phyloP scores from a whole-genome alignment of 30 jellyfish, hydroid and myxozoan genomes.

The Cassiopea xamachana region DNA sequence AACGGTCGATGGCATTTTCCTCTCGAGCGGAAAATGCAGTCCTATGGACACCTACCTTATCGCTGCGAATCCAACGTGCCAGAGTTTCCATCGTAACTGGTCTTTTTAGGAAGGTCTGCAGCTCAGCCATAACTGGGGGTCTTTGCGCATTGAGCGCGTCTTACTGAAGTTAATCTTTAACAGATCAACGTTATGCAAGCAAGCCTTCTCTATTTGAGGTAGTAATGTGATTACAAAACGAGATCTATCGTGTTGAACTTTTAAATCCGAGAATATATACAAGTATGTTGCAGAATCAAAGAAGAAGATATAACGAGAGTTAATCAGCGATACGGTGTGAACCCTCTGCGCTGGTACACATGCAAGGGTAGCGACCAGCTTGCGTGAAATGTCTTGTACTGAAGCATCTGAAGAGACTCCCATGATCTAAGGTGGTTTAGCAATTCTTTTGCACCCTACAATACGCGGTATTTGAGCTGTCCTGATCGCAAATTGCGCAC shows the following conservation, averaged over 20 bases:
- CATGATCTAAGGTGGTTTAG: neutral
- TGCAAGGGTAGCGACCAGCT: slow-evolving; percentile 4
- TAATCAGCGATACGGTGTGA: neutral
- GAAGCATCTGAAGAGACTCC: neutral
- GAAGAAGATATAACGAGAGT: neutral
- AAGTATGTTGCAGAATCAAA: neutral
- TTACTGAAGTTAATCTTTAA: neutral
- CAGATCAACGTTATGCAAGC: neutral
- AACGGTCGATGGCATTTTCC: no score
- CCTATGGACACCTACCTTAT: no score
- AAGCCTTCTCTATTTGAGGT: neutral
- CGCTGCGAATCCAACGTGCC: slow-evolving; percentile 30
- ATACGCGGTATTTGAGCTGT: neutral
- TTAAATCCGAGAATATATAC: neutral
- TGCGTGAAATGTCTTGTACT: neutral
- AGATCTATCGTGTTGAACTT: neutral
- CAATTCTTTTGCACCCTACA: slow-evolving; percentile 16
- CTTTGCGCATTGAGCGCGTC: neutral
- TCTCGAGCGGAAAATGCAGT: no score
- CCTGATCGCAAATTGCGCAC: slow-evolving; percentile 8
- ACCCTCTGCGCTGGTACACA: slow-evolving; percentile 1
- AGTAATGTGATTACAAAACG: neutral
- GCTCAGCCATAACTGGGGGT: neutral
- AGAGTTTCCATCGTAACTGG: neutral
- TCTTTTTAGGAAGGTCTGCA: neutral